Conservation (phyloP, 2,113 vertebrate genomes). For the Casuarius casuarius region DNA sequence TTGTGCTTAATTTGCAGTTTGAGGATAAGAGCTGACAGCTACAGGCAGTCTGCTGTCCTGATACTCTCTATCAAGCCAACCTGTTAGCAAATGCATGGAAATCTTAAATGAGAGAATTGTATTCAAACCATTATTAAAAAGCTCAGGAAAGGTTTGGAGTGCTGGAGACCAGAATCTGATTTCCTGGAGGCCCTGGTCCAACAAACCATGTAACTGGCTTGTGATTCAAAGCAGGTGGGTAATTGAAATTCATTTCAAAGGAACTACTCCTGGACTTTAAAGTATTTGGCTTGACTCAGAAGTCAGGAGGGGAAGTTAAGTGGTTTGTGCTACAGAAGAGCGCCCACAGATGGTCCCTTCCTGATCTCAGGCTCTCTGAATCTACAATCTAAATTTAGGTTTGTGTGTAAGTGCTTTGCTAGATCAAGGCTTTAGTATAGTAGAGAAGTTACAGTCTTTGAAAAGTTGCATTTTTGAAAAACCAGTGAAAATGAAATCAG, state of each 20-base stretch:
- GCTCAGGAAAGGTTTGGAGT: constrained; percentile 13
- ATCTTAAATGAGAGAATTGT: neutral
- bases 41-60: neutral
- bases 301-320: constrained; percentile 53
- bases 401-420: constrained; percentile 41
- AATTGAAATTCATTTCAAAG: constrained; percentile 67
- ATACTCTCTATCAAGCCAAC: neutral
- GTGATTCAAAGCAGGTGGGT: constrained; percentile 65
- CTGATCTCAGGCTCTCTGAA: constrained; percentile 53
- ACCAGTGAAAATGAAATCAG: constrained; percentile 44
- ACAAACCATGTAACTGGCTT: constrained; percentile 47
- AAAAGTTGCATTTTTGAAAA: constrained; percentile 44
- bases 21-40: neutral
- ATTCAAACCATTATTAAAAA: constrained; percentile 16
- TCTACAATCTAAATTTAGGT: constrained; percentile 59
- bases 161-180: constrained; percentile 24
- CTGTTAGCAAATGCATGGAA: neutral
- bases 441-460: constrained; percentile 51
- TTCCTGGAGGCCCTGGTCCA: constrained; percentile 56
- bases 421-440: constrained; percentile 34
- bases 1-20: constrained; percentile 6
- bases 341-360: constrained; percentile 55
- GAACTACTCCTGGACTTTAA: constrained; percentile 54
- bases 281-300: constrained; percentile 60
- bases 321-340: constrained; percentile 51